phyloP scores from a whole-genome alignment of 1,140 invertebrate species.

The Orussus abietinus region DNA sequence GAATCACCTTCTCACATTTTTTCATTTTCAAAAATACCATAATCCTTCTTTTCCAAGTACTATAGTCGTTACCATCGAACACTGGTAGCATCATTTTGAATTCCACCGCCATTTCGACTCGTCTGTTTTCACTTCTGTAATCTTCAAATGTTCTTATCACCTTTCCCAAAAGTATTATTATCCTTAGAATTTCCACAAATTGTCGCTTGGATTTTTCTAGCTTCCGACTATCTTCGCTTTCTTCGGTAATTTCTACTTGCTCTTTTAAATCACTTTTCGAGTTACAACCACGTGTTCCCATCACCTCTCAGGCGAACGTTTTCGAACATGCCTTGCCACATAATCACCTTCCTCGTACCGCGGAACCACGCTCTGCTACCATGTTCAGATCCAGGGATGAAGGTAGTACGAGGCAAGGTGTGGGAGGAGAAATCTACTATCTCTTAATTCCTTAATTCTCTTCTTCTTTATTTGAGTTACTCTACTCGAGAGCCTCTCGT shows the following conservation, averaged over 20 bases:
- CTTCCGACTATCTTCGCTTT: not conserved
- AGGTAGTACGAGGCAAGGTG: not conserved
- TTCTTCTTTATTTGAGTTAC: too few species aligned
- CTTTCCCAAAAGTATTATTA: not conserved
- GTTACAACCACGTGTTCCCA: slow-evolving; percentile 2
- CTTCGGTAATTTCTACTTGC: not conserved
- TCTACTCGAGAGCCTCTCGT: too few species aligned
- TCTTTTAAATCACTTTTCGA: not conserved
- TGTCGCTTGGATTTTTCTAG: not conserved
- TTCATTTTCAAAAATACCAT: slow-evolving; percentile 3
- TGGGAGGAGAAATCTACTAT: not conserved
- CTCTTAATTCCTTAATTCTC: too few species aligned
- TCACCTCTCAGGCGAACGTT: slow-evolving; percentile 2
- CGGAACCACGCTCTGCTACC: slow-evolving; percentile 6
- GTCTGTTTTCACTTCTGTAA: not conserved
- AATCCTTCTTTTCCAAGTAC: not conserved
- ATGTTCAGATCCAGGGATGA: too few species aligned
- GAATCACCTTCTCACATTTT: slow-evolving; percentile 2
- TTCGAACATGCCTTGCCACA: not conserved
- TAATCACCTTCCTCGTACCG: not conserved
- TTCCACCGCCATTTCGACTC: slow-evolving; percentile 1
- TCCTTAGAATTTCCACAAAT: not conserved
- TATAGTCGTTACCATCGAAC: slow-evolving; percentile 2
- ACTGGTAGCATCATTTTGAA: slow-evolving; percentile 4
- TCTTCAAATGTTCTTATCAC: slow-evolving; percentile 2